Evolutionary conservation across 1,140 invertebrate genomes (phyloP).

Genomic region (Tetraneura akinire): DNA sequence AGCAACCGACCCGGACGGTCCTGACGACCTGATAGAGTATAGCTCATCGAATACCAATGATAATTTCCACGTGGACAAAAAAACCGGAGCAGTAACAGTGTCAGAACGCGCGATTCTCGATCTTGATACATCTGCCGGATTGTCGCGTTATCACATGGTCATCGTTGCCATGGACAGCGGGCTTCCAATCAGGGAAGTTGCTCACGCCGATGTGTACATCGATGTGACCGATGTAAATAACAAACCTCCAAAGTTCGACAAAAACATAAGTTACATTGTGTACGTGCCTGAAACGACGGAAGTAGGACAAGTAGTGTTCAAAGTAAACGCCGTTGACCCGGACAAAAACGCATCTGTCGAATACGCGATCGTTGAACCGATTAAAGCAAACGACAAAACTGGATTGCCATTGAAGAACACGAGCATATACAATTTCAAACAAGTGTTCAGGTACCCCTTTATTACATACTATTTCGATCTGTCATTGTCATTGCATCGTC

Average conservation of each 20-base stretch:
- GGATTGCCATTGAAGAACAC: slow-evolving; percentile 68
- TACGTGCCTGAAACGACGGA: slow-evolving; percentile 74
- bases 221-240: slow-evolving; percentile 80
- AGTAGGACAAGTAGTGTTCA: slow-evolving; percentile 67
- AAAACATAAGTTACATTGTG: slow-evolving; percentile 66
- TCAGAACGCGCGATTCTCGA: slow-evolving; percentile 74
- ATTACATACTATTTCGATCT: too few relatives aligned
- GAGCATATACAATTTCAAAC: slow-evolving; percentile 8
- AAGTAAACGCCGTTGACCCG: slow-evolving; percentile 69
- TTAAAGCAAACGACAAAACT: slow-evolving; percentile 73
- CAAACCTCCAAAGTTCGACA: slow-evolving; percentile 73
- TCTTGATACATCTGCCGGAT: slow-evolving; percentile 65
- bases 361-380: slow-evolving; percentile 70
- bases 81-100: slow-evolving; percentile 72
- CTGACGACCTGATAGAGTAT: slow-evolving; percentile 71
- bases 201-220: slow-evolving; percentile 73
- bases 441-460: neutral
- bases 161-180: slow-evolving; percentile 74
- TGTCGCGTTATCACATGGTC: slow-evolving; percentile 68
- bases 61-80: slow-evolving; percentile 72
- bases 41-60: slow-evolving; percentile 71
- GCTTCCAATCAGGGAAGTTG: slow-evolving; percentile 73
- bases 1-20: slow-evolving; percentile 76
- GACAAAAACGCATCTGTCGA: slow-evolving; percentile 70
- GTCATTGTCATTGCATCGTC: too few relatives aligned